phyloP scores from a whole-genome alignment of 2,113 vertebrate species.

The Balaenoptera acutorostrata region DNA sequence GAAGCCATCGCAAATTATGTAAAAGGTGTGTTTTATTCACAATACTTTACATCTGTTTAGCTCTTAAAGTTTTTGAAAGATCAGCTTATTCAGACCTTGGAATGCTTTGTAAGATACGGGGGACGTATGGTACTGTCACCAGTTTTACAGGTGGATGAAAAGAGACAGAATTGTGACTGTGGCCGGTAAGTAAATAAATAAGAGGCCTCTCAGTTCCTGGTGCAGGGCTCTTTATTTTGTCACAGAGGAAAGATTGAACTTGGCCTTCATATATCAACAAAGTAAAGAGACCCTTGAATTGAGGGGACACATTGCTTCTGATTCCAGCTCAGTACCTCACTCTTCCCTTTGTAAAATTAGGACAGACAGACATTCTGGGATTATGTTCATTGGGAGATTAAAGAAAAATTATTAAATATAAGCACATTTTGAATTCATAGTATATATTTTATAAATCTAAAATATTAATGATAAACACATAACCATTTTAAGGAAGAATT shows the following conservation, averaged over 20 bases:
- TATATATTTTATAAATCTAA: not conserved
- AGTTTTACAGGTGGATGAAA: not conserved
- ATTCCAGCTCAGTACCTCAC: not conserved
- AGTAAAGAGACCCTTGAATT: not conserved
- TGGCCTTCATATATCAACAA: not conserved
- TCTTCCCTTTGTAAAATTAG: not conserved
- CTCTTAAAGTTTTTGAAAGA: not conserved
- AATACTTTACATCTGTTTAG: not conserved
- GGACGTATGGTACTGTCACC: not conserved
- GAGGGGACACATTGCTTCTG: not conserved
- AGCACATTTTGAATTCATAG: not conserved
- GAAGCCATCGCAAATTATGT: conserved; percentile 91
- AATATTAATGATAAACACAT: not conserved
- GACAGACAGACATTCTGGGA: not conserved
- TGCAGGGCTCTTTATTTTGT: not conserved
- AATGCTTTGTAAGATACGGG: not conserved
- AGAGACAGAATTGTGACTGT: not conserved
- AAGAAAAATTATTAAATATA: not conserved
- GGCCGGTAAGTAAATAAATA: not conserved
- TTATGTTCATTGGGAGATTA: not conserved
- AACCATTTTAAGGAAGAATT: not conserved
- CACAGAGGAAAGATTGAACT: not conserved
- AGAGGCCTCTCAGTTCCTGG: not conserved
- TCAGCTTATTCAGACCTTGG: not conserved
- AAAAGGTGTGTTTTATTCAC: conserved; percentile 85